phyloP scores from a whole-genome alignment of 2,113 vertebrate genomes.

The Myotis lucifugus region DNA sequence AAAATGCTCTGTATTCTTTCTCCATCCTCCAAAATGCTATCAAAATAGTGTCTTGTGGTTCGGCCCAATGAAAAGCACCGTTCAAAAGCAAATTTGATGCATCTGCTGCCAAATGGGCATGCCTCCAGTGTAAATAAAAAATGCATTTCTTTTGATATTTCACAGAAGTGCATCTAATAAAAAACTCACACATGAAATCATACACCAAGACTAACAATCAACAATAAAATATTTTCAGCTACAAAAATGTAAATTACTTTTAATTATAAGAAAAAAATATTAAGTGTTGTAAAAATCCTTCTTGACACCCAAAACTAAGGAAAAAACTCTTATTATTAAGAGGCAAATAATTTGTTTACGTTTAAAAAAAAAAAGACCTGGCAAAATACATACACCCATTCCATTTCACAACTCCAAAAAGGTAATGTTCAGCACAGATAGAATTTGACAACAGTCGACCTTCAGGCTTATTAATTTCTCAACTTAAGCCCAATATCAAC shows the following conservation, averaged over 20 bases:
- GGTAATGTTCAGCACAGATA: conserved; percentile 86
- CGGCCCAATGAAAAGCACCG: conserved; percentile 86
- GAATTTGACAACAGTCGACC: conserved; percentile 86
- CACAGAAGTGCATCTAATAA: conserved; percentile 89
- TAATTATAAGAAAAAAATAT: conserved; percentile 86
- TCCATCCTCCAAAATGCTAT: conserved; percentile 85
- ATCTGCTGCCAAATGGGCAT: conserved; percentile 87
- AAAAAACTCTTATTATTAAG: conserved; percentile 76
- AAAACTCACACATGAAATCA: conserved; percentile 86
- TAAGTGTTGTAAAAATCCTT: conserved; percentile 86
- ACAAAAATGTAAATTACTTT: conserved; percentile 87
- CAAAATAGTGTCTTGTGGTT: conserved; percentile 88
- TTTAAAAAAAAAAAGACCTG: conserved; percentile 79
- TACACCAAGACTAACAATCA: conserved; percentile 87
- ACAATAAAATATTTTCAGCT: conserved; percentile 87
- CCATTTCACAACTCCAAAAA: conserved; percentile 86
- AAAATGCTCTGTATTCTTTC: conserved; percentile 84
- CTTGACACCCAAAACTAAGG: conserved; percentile 85
- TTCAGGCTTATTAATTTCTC: conserved; percentile 82
- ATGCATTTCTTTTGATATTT: conserved; percentile 88
- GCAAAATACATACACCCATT: conserved; percentile 87
- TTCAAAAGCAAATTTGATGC: conserved; percentile 86
- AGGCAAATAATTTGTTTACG: conserved; percentile 82
- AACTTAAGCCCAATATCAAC: conserved; percentile 82
- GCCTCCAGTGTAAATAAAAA: conserved; percentile 90